These are phyloP conservation scores for Leptarthrus brevirostris DNA, from an alignment of 2,888 invertebrate species.

Conservation along the genomic window DNA sequence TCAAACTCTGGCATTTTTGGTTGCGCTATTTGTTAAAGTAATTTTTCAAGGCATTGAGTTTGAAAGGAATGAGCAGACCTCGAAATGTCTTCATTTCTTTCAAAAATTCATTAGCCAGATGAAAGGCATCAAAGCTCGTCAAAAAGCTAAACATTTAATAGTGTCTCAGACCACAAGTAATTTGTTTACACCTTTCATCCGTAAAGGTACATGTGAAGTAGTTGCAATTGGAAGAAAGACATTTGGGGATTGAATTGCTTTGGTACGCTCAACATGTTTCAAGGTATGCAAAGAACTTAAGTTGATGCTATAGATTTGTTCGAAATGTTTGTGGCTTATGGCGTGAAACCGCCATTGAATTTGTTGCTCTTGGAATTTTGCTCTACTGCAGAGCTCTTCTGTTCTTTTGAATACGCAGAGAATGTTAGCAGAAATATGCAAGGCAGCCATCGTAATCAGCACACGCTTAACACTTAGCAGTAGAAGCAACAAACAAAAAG, in stretches of 20 bases:
- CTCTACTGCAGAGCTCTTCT: neutral
- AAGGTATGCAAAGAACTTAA: too few species aligned
- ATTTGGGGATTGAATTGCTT: too few species aligned
- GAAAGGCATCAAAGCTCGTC: neutral
- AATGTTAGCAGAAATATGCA: neutral
- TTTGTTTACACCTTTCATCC: conserved; percentile 13
- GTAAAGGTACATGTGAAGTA: neutral
- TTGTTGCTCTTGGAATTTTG: too few species aligned
- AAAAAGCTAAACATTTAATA: conserved; percentile 7
- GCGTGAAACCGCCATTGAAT: neutral
- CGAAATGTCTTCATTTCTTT: conserved; percentile 28
- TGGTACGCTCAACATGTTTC: too few species aligned
- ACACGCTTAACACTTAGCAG: neutral
- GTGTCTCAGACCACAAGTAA: conserved; percentile 18
- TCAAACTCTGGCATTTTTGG: too few species aligned
- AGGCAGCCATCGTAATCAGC: neutral
- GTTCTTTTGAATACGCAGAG: neutral
- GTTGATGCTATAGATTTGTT: too few species aligned
- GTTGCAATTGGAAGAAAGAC: too few species aligned
- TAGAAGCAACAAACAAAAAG: conserved; percentile 30
- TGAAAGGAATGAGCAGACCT: neutral
- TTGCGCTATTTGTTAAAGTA: neutral
- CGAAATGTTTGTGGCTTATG: neutral
- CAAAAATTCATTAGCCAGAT: conserved; percentile 30
- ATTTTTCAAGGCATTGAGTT: conserved; percentile 15